Evolutionary conservation across 2,113 vertebrate species (phyloP).

Genomic region (Proteles cristata): DNA sequence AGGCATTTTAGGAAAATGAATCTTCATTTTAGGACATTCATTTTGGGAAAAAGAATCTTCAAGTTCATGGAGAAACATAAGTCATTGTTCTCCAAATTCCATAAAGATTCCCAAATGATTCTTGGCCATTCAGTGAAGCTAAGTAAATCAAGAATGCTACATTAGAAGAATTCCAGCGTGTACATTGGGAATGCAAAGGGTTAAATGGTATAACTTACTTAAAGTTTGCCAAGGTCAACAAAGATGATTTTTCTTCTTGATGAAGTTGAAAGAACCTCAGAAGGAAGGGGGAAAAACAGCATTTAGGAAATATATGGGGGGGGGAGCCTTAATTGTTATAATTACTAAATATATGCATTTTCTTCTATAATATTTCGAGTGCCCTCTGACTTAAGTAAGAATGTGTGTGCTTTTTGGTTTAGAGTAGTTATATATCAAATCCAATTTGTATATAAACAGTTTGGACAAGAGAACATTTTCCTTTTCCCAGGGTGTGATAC

Average conservation of each 20-base stretch:
- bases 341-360: constrained; percentile 25
- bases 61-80: neutral
- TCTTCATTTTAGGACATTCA: constrained; percentile 38
- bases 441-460: neutral
- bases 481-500: neutral
- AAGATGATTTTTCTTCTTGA: neutral
- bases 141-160: constrained; percentile 39
- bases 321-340: neutral
- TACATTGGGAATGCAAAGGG: constrained; percentile 5
- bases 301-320: neutral
- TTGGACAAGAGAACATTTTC: neutral
- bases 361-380: neutral
- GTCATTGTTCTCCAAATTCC: neutral
- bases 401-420: neutral
- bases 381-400: neutral
- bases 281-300: neutral
- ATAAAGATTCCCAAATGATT: neutral
- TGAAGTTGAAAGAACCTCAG: neutral
- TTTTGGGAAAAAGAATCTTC: constrained; percentile 47
- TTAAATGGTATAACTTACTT: neutral
- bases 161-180: constrained; percentile 3
- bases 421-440: neutral
- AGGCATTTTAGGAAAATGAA: constrained; percentile 34
- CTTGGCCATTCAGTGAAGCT: neutral
- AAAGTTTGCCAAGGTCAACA: neutral